A percentile compares a stretch with the other conserved stretches of the same genome.
Evolutionary conservation across 2,797 vertebrate species (phyloP).

Genomic region (Peromyscus attwateri): DNA sequence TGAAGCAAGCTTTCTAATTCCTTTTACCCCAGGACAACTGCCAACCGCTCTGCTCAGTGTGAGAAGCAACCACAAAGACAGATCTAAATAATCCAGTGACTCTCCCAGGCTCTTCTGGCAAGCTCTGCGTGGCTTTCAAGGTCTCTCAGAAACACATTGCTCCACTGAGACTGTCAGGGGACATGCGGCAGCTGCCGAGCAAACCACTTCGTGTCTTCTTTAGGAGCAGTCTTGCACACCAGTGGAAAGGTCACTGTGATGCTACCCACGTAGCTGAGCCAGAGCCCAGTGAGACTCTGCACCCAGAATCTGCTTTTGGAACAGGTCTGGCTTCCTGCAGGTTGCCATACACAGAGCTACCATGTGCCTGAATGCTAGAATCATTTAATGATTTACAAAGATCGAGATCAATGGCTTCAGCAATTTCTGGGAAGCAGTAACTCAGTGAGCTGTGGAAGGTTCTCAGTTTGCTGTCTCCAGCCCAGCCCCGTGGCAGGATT

Average conservation of each 20-base stretch:
- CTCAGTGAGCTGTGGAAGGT: slow-evolving; percentile 79
- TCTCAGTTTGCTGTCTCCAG: slow-evolving; percentile 83
- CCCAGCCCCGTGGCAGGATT: slow-evolving; percentile 80
- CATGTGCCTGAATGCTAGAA: slow-evolving; percentile 67
- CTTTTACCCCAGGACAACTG: slow-evolving; percentile 17
- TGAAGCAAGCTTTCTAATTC: slow-evolving; percentile 62
- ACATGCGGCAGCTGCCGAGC: slow-evolving; percentile 58
- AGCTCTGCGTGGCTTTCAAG: slow-evolving; percentile 18
- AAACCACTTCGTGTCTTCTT: slow-evolving; percentile 80
- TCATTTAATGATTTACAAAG: slow-evolving; percentile 81
- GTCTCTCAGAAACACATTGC: neutral
- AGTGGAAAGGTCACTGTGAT: slow-evolving; percentile 75
- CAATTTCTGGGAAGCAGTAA: slow-evolving; percentile 78
- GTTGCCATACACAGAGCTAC: slow-evolving; percentile 58
- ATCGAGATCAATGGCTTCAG: slow-evolving; percentile 79
- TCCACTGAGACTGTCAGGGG: slow-evolving; percentile 25
- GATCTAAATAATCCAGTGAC: neutral
- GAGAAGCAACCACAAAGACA: slow-evolving; percentile 54
- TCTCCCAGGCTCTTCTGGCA: neutral
- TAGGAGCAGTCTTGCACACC: slow-evolving; percentile 78
- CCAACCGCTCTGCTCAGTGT: slow-evolving; percentile 43
- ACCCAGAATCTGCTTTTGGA: neutral
- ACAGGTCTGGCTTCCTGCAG: slow-evolving; percentile 57
- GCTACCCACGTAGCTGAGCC: slow-evolving; percentile 55
- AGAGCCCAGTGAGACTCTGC: slow-evolving; percentile 9